Evolutionary conservation across 2,113 vertebrate species (phyloP).

Genomic region (Barbus barbus): DNA sequence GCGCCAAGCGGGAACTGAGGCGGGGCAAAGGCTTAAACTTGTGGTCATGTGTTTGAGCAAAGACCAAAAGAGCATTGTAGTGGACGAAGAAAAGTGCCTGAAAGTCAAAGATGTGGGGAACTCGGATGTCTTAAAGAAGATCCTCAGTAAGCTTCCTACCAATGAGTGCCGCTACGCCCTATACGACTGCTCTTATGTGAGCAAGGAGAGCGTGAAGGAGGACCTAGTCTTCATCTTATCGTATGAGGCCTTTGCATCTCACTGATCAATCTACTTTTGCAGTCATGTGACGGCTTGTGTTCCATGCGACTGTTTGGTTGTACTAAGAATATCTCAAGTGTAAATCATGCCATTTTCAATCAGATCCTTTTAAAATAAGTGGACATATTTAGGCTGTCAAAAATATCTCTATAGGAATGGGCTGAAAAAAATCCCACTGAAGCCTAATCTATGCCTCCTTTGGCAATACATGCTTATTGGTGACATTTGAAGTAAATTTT

Average conservation of each 20-base stretch:
- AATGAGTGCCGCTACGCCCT: slow-evolving; percentile 75
- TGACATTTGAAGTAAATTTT: neutral
- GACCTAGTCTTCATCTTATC: slow-evolving; percentile 81
- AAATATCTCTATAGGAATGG: neutral
- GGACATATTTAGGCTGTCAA: neutral
- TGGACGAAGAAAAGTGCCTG: slow-evolving; percentile 66
- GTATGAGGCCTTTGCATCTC: slow-evolving; percentile 59
- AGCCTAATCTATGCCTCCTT: neutral
- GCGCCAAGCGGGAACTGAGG: slow-evolving; percentile 62
- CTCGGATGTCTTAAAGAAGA: slow-evolving; percentile 66
- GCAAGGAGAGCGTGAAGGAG: slow-evolving; percentile 7
- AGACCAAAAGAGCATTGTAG: slow-evolving; percentile 67
- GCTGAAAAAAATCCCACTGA: neutral
- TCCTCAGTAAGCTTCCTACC: slow-evolving; percentile 59
- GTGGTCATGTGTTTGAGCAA: slow-evolving; percentile 68
- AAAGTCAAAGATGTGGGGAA: slow-evolving; percentile 70
- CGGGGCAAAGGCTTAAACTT: slow-evolving; percentile 69
- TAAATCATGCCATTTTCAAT: neutral
- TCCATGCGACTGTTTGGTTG: too few species aligned
- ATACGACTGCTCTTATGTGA: slow-evolving; percentile 82
- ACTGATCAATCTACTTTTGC: too few species aligned
- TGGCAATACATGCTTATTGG: neutral
- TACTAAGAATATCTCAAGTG: neutral
- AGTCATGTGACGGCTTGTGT: too few species aligned
- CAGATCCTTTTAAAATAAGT: neutral